Conservation (phyloP, 2,797 vertebrate genomes). For the Odontamblyopus rebecca region DNA sequence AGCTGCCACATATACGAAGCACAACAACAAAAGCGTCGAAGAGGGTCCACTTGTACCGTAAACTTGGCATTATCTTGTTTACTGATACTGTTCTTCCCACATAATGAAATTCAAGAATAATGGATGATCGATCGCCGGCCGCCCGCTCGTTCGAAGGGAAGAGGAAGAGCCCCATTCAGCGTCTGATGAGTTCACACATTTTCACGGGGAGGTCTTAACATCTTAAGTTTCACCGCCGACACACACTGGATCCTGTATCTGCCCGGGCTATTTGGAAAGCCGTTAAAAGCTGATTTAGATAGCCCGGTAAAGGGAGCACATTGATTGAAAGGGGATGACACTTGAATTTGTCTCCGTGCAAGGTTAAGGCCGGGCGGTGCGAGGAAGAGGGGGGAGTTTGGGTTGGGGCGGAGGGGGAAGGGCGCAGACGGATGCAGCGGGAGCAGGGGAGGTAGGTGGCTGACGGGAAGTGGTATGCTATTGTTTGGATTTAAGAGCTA, state of each 20-base stretch:
- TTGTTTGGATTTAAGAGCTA: neutral
- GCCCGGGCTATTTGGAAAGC: constrained; percentile 56
- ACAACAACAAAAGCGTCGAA: constrained; percentile 12
- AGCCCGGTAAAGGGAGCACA: constrained; percentile 62
- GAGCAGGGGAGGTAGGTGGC: constrained; percentile 10
- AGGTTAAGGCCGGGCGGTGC: constrained; percentile 53
- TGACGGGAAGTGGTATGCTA: neutral
- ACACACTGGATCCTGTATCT: constrained; percentile 65
- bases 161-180: constrained; percentile 49
- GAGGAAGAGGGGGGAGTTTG: neutral
- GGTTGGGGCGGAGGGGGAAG: neutral
- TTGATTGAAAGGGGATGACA: constrained; percentile 71
- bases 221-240: constrained; percentile 62
- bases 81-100: constrained; percentile 63
- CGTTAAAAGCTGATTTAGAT: constrained; percentile 62
- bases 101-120: constrained; percentile 72
- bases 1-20: neutral
- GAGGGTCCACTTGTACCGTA: constrained; percentile 26
- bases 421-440: constrained; percentile 22
- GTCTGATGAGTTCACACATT: constrained; percentile 73
- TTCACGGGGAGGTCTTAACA: constrained; percentile 59
- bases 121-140: constrained; percentile 59
- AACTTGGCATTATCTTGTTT: constrained; percentile 53
- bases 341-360: constrained; percentile 57
- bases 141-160: constrained; percentile 40